Evolutionary conservation across 2,888 invertebrate genomes (phyloP), one percentile per base, ranked within the genome.

Genomic region (Keiferia lycopersicella): DNA sequence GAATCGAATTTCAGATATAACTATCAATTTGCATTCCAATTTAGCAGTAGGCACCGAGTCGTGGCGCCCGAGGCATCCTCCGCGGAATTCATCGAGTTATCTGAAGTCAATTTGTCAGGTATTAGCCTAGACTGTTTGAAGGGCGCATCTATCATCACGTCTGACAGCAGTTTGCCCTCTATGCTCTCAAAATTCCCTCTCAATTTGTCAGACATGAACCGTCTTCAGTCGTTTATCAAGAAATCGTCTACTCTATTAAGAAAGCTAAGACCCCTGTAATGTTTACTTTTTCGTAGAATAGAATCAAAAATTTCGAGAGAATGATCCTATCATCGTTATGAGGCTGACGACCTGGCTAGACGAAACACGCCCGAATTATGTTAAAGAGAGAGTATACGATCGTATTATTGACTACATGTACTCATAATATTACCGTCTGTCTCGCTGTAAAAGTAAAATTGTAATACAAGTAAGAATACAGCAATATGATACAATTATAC

Each of bases 71-170:
- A 70, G 69, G 70, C 71, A 73, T 70, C 75, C 71, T 73, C 67
- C 66, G 65, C 66, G 80, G 80, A 80, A 80, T 84, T 76, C 74
- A 68, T 68, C 65, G 73, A 74, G 76, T 77, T 74, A 77, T 77
- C 74, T 76, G 67, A 65, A 74, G 74, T 71, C 79, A 76, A 79
- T 75, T 79, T 74, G 73, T 72, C 71, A 72, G 72, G 72, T 77
- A 78, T 79, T 80, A 79, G 72, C 68, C 77, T 63, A 71, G 71
- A 76, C 74, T 76, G 77, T 69, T 68, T 71, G 67, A 14, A 41
- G n/a, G 41, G 41, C n/a, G 14, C 14, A 41, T 41, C 14, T 41
- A n/a, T 41, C 14, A 39, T 10, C 39, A 22, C 26, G n/a, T 34
- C 26, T 56, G 41, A 2, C 41, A 30, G 1, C n/a, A n/a, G 14